Evolutionary conservation across 1,140 invertebrate species (phyloP).

Genomic region (Adoxophyes honmai): DNA sequence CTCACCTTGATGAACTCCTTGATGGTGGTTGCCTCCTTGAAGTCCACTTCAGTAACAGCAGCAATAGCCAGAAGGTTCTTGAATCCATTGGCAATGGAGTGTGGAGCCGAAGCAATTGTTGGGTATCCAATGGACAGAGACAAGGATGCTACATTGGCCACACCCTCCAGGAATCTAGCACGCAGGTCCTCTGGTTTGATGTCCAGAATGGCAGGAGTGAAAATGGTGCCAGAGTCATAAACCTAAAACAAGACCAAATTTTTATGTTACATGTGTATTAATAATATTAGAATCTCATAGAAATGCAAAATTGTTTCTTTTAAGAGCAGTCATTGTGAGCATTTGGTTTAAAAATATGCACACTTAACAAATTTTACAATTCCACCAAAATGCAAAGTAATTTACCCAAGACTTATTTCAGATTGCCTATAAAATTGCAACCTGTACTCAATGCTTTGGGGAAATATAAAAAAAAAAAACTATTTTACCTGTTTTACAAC

Average conservation of each 20-base stretch:
- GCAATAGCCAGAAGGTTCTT: slow-evolving; percentile 98
- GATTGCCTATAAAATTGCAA: slow-evolving; percentile 41
- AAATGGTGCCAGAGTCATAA: slow-evolving; percentile 98
- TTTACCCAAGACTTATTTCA: slow-evolving; percentile 74
- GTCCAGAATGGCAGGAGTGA: slow-evolving; percentile 97
- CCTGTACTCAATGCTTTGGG: slow-evolving; percentile 73
- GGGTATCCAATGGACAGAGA: slow-evolving; percentile 97
- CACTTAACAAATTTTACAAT: slow-evolving; percentile 23
- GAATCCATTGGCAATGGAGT: slow-evolving; percentile 98
- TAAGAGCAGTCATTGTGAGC: slow-evolving; percentile 39
- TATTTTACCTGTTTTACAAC: slow-evolving; percentile 90
- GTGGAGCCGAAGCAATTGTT: slow-evolving; percentile 96
- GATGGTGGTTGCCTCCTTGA: slow-evolving; percentile 95
- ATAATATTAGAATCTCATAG: no score
- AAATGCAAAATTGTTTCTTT: no score
- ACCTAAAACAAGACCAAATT: slow-evolving; percentile 78
- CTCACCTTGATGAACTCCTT: slow-evolving; percentile 91
- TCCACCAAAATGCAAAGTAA: slow-evolving; percentile 26
- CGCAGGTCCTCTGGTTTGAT: slow-evolving; percentile 98
- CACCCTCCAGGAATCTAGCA: slow-evolving; percentile 93
- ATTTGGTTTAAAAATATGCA: slow-evolving; percentile 27
- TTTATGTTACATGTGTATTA: no score
- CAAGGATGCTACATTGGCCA: slow-evolving; percentile 95
- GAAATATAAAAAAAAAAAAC: slow-evolving; percentile 12
- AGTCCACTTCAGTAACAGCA: slow-evolving; percentile 95